Percentiles rank a stretch among this genome's conserved stretches.
phyloP scores from a whole-genome alignment of 92 coral and sea anemone species.

The Siderastrea radians region DNA sequence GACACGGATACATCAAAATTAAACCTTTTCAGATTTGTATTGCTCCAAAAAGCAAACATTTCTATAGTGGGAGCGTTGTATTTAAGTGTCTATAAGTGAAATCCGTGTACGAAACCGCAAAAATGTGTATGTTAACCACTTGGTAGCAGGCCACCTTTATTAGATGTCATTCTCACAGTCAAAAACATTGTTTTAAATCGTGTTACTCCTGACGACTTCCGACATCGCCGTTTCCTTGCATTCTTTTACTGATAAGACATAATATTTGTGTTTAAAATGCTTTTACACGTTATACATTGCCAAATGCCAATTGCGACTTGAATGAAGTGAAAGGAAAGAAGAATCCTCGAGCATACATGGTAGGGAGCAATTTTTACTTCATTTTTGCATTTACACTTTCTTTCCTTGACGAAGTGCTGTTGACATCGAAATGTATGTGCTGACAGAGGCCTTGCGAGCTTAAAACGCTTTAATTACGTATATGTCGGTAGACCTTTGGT shows the following conservation, averaged over 20 bases:
- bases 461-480: neutral
- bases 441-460: neutral
- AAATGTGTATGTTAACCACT: slow-evolving; percentile 6
- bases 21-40: neutral
- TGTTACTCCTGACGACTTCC: slow-evolving; percentile 45
- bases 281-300: neutral
- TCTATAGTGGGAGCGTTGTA: neutral
- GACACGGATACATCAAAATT: neutral
- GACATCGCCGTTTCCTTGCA: slow-evolving; percentile 43
- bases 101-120: slow-evolving; percentile 51
- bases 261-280: neutral
- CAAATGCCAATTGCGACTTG: neutral
- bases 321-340: neutral
- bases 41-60: neutral
- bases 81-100: neutral
- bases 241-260: slow-evolving; percentile 36
- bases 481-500: neutral
- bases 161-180: slow-evolving; percentile 10
- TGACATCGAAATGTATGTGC: neutral
- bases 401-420: neutral
- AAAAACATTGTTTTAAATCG: slow-evolving; percentile 23
- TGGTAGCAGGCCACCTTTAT: slow-evolving; percentile 53
- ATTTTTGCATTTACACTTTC: neutral
- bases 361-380: neutral
- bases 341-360: neutral